A percentile compares a stretch with the other conserved stretches of the same genome.
These are phyloP conservation scores for Xestoiulus laeticollis DNA, from an alignment of 2,888 invertebrate species.

Conservation along the genomic window DNA sequence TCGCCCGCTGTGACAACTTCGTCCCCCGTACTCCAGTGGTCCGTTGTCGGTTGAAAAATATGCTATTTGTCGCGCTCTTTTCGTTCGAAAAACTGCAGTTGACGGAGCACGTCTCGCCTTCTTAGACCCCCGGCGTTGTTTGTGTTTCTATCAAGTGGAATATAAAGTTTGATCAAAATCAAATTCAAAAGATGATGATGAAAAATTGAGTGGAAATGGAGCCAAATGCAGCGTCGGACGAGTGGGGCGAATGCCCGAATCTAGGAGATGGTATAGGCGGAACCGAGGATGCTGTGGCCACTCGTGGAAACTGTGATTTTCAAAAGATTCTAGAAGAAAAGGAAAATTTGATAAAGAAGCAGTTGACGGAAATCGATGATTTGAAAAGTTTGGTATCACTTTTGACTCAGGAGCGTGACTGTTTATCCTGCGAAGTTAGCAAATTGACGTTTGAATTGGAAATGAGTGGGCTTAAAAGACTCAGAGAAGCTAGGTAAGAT, in stretches of 20 bases:
- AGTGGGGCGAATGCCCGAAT: constrained; percentile 5
- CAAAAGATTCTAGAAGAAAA: constrained; percentile 50
- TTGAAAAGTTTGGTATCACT: constrained; percentile 51
- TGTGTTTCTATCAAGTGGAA: background rate
- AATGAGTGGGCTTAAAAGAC: constrained; percentile 57
- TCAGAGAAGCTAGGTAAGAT: constrained; percentile 57
- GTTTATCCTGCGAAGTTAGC: constrained; percentile 58
- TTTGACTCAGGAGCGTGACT: constrained; percentile 57
- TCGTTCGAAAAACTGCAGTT: background rate
- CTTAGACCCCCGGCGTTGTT: background rate
- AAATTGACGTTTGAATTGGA: constrained; percentile 58
- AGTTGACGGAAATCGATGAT: constrained; percentile 51
- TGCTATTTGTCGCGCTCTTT: background rate
- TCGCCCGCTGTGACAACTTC: background rate
- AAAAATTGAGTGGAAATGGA: background rate
- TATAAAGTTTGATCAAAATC: background rate
- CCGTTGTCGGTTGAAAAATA: background rate
- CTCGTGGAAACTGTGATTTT: background rate
- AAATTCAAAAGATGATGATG: background rate
- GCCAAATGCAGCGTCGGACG: background rate
- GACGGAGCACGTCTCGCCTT: background rate
- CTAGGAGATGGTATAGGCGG: background rate
- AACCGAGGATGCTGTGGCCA: background rate
- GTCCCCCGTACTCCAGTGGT: background rate
- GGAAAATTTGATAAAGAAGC: constrained; percentile 53